Evolutionary conservation across 1,140 invertebrate species (phyloP).

Genomic region (Platyscapa corneri): DNA sequence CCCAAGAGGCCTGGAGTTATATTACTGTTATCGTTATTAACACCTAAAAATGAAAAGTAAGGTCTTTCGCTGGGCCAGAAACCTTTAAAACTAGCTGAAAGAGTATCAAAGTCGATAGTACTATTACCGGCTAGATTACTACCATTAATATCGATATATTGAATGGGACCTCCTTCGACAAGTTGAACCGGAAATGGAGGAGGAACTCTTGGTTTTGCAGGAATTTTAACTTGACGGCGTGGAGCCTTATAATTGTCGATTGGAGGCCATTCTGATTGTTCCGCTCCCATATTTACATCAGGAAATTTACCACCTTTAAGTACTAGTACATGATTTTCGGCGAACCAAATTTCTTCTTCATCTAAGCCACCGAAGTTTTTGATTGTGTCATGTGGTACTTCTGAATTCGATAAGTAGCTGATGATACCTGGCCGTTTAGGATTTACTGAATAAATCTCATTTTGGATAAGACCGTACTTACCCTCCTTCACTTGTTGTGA

Average conservation of each 20-base stretch:
- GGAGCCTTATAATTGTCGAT: slow-evolving; percentile 89
- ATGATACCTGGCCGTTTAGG: slow-evolving; percentile 85
- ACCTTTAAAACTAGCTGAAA: slow-evolving; percentile 63
- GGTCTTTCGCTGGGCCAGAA: slow-evolving; percentile 66
- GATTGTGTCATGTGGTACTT: slow-evolving; percentile 85
- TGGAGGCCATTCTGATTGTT: slow-evolving; percentile 79
- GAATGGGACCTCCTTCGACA: slow-evolving; percentile 84
- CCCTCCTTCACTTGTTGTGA: slow-evolving; percentile 90
- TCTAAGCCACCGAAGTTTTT: slow-evolving; percentile 87
- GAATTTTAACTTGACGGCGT: slow-evolving; percentile 85
- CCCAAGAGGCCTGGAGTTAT: slow-evolving; percentile 65
- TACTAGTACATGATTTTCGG: slow-evolving; percentile 90
- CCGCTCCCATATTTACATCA: slow-evolving; percentile 70
- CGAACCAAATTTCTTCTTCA: slow-evolving; percentile 90
- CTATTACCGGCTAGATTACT: slow-evolving; percentile 75
- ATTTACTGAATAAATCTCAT: slow-evolving; percentile 82
- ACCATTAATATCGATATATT: slow-evolving; percentile 81
- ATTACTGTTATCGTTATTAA: slow-evolving; percentile 56
- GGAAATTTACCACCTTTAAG: slow-evolving; percentile 85
- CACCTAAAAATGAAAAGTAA: slow-evolving; percentile 64
- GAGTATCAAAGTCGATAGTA: slow-evolving; percentile 57
- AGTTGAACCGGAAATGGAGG: slow-evolving; percentile 92
- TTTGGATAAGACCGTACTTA: slow-evolving; percentile 91
- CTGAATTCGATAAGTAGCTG: slow-evolving; percentile 85
- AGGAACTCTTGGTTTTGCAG: slow-evolving; percentile 83